Evolutionary conservation across 2,797 vertebrate genomes (phyloP).

Genomic region (Muscicapa comitata): DNA sequence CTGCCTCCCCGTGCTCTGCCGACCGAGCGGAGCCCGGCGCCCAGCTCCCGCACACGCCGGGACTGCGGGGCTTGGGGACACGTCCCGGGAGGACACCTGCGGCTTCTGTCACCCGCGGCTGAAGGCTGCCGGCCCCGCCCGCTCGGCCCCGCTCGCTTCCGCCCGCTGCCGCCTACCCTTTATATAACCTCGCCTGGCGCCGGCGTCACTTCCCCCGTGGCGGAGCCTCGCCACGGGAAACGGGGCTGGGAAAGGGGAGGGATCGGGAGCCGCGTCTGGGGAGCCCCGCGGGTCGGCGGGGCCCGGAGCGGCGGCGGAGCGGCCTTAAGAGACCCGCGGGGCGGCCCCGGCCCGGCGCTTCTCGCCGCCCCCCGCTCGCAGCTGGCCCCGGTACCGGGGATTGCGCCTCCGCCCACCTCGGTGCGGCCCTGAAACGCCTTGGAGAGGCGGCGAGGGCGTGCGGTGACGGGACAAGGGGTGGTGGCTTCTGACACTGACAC

Average conservation of each 20-base stretch:
- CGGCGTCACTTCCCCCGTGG: slow-evolving; percentile 30
- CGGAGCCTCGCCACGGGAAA: neutral
- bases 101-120: neutral
- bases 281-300: rapidly evolving
- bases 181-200: slow-evolving; percentile 6
- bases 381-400: neutral
- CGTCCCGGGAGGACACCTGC: rapidly evolving
- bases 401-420: neutral
- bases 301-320: rapidly evolving
- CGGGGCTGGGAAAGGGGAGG: neutral
- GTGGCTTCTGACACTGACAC: neutral
- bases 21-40: neutral
- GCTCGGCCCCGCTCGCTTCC: neutral
- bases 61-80: rapidly evolving
- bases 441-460: neutral
- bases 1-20: neutral
- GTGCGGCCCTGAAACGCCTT: neutral
- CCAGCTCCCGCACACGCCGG: neutral
- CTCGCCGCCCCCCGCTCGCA: neutral
- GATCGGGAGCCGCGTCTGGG: rapidly evolving
- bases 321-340: neutral
- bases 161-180: neutral
- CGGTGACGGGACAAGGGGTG: neutral
- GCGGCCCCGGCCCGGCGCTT: neutral
- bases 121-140: neutral